phyloP scores from a whole-genome alignment of 2,797 vertebrate genomes.

The Smutsia temminckii region DNA sequence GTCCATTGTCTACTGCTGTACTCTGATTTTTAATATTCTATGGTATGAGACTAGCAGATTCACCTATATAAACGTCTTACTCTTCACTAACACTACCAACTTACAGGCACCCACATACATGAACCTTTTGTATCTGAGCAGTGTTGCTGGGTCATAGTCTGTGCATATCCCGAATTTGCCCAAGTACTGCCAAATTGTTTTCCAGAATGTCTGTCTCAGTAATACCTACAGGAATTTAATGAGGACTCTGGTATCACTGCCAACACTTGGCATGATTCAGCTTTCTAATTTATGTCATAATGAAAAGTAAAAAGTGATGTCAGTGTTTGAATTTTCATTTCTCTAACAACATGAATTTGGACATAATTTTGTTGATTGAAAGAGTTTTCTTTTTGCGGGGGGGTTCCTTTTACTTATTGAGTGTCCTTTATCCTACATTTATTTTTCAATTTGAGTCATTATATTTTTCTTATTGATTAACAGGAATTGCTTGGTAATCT shows the following conservation, averaged over 20 bases:
- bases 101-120: background rate
- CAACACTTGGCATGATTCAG: conserved; percentile 1
- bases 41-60: background rate
- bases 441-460: conserved; percentile 1
- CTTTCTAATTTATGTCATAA: conserved; percentile 51
- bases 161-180: background rate
- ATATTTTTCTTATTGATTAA: background rate
- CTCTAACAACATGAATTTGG: conserved; percentile 9
- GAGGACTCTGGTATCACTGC: background rate
- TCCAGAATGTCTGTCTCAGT: background rate
- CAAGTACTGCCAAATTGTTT: background rate
- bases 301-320: conserved; percentile 41
- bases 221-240: background rate
- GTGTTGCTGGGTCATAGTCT: background rate
- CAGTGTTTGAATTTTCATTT: conserved; percentile 45
- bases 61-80: background rate
- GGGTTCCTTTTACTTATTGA: background rate
- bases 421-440: background rate
- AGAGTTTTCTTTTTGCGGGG: background rate
- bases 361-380: conserved; percentile 1
- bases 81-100: background rate
- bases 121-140: background rate
- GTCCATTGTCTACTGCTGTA: background rate
- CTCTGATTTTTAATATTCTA: background rate
- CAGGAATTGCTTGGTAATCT: conserved; percentile 3